Evolutionary conservation across 2,888 invertebrate genomes (phyloP).

Genomic region (Leptarthrus brevirostris): DNA sequence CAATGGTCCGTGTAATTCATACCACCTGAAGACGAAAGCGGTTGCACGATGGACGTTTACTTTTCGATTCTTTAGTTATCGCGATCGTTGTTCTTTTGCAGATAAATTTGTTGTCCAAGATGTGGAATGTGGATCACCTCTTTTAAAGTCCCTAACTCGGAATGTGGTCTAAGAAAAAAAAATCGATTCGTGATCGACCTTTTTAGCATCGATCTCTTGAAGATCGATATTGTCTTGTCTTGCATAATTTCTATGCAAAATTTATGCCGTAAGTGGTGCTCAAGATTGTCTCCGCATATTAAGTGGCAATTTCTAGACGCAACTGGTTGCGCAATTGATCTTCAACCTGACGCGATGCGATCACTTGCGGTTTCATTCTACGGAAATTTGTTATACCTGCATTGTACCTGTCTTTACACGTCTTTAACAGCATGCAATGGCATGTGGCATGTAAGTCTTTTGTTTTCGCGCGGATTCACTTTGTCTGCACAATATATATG

Average conservation of each 20-base stretch:
- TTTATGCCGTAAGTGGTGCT: not conserved
- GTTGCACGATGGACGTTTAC: too few relatives aligned
- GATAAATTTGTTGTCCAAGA: too few relatives aligned
- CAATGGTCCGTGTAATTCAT: not conserved
- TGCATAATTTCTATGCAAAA: conserved; percentile 6
- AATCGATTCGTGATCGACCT: not conserved
- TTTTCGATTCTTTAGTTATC: too few relatives aligned
- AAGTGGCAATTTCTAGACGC: conserved; percentile 29
- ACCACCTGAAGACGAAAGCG: not conserved
- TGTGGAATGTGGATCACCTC: not conserved
- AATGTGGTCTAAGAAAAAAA: too few relatives aligned
- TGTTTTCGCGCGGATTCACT: too few relatives aligned
- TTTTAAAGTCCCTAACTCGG: not conserved
- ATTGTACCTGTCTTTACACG: not conserved
- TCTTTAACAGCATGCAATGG: too few relatives aligned
- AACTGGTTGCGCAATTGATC: conserved; percentile 20
- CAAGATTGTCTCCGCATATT: conserved; percentile 19
- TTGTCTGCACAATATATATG: too few relatives aligned
- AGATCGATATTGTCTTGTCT: not conserved
- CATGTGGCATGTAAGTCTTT: too few relatives aligned
- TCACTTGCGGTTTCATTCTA: conserved; percentile 30
- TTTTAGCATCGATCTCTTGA: not conserved
- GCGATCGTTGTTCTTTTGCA: not conserved
- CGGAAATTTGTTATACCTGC: conserved; percentile 4
- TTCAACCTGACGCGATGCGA: conserved; percentile 8